Evolutionary conservation across 2,888 invertebrate species (phyloP).

Genomic region (Melieria omissa): DNA sequence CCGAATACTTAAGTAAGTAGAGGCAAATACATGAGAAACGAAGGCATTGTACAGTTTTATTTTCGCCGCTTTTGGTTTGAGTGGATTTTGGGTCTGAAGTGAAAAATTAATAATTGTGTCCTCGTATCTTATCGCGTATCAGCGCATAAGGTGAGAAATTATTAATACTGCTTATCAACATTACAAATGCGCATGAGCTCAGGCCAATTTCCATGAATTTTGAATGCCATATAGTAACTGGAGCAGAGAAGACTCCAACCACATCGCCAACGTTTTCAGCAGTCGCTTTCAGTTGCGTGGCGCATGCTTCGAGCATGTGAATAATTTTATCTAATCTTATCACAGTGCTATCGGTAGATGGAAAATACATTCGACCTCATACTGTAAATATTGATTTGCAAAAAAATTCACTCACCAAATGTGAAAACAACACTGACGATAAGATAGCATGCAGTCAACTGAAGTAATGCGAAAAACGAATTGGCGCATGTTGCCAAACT

Average conservation of each 20-base stretch:
- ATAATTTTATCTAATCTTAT: slow-evolving; percentile 44
- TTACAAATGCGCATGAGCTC: slow-evolving; percentile 9
- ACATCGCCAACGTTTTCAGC: slow-evolving; percentile 3
- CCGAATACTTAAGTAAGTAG: too few species aligned
- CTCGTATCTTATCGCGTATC: too few species aligned
- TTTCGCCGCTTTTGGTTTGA: too few species aligned
- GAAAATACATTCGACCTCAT: slow-evolving; percentile 26
- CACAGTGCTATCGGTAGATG: slow-evolving; percentile 2
- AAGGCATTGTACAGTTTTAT: too few species aligned
- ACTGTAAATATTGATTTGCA: slow-evolving; percentile 41
- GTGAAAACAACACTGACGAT: neutral
- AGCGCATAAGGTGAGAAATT: too few species aligned
- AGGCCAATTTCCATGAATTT: slow-evolving; percentile 26
- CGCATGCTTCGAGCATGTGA: slow-evolving; percentile 14
- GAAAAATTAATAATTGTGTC: too few species aligned
- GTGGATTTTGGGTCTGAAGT: too few species aligned
- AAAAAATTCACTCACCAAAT: slow-evolving; percentile 7
- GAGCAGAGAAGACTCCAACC: neutral
- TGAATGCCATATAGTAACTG: neutral
- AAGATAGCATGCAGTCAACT: neutral
- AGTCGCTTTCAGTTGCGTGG: neutral
- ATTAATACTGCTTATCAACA: too few species aligned
- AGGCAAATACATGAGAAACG: too few species aligned
- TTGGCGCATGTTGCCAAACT: too few species aligned
- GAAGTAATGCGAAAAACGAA: too few species aligned